A percentile compares a stretch with the other conserved stretches of the same genome.
phyloP scores from a whole-genome alignment of 2,888 invertebrate species.

The Chirona hameri region DNA sequence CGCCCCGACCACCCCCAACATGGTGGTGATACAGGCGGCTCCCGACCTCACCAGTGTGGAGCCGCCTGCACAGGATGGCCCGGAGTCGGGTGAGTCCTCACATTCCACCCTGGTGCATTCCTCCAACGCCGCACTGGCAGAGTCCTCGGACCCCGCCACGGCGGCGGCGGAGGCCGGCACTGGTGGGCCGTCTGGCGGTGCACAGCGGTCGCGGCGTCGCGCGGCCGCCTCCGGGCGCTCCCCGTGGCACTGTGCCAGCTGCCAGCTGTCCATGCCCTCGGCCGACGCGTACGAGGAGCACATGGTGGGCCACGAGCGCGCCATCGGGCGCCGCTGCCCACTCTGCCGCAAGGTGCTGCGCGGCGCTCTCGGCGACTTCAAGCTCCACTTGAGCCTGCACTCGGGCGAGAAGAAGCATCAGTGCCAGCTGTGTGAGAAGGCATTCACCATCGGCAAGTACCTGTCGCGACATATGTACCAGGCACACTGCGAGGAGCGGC shows the following conservation, averaged over 20 bases:
- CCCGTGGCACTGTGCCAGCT: not conserved
- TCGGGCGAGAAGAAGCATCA: not conserved
- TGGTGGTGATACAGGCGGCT: no score
- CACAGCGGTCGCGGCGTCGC: not conserved
- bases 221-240: not conserved
- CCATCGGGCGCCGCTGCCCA: not conserved
- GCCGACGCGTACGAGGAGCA: not conserved
- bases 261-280: not conserved
- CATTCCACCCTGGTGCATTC: no score
- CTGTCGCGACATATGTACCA: not conserved
- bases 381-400: not conserved
- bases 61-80: no score
- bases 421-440: not conserved
- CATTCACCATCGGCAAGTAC: not conserved
- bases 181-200: no score
- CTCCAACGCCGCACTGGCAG: no score
- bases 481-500: not conserved
- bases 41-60: no score
- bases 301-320: not conserved
- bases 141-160: no score
- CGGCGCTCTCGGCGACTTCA: not conserved
- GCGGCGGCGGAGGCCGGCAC: no score
- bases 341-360: not conserved
- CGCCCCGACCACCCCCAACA: no score
- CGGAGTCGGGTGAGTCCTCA: no score